Evolutionary conservation across 2,888 invertebrate genomes (phyloP).

Genomic region (Vesta saturnalis): DNA sequence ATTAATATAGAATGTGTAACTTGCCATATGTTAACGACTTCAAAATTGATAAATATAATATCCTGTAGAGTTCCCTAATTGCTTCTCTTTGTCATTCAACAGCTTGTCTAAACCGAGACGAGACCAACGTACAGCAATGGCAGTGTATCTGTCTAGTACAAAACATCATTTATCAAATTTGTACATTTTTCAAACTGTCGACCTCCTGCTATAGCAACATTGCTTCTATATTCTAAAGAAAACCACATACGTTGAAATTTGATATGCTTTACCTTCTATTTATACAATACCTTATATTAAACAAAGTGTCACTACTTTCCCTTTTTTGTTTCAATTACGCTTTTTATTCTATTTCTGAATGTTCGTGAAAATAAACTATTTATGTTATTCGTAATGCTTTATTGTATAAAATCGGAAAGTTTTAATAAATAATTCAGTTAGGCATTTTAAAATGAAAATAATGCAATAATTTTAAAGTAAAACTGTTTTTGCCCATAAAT

Average conservation of each 20-base stretch:
- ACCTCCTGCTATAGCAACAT: slow-evolving; percentile 45
- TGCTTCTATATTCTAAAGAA: slow-evolving; percentile 22
- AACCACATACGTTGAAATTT: slow-evolving; percentile 38
- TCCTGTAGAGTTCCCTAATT: slow-evolving; percentile 18
- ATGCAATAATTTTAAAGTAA: slow-evolving; percentile 22
- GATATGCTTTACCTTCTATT: slow-evolving; percentile 18
- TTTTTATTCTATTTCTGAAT: not conserved
- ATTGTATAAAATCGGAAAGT: not conserved
- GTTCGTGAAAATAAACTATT: not conserved
- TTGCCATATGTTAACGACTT: slow-evolving; percentile 5
- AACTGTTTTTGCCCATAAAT: slow-evolving; percentile 31
- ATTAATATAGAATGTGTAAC: not conserved
- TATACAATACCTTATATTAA: not conserved
- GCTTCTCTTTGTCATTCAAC: slow-evolving; percentile 57
- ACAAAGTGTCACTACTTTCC: no score
- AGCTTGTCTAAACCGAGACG: slow-evolving; percentile 57
- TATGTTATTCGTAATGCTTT: not conserved
- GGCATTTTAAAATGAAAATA: slow-evolving; percentile 28
- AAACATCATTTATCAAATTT: slow-evolving; percentile 59
- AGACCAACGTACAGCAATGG: slow-evolving; percentile 55
- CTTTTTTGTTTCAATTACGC: not conserved
- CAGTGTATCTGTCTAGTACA: slow-evolving; percentile 58
- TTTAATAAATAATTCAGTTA: slow-evolving; percentile 9
- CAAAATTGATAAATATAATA: slow-evolving; percentile 16
- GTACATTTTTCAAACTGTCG: slow-evolving; percentile 55